phyloP scores from a whole-genome alignment of 2,113 vertebrate species.

The Grallaria varia region DNA sequence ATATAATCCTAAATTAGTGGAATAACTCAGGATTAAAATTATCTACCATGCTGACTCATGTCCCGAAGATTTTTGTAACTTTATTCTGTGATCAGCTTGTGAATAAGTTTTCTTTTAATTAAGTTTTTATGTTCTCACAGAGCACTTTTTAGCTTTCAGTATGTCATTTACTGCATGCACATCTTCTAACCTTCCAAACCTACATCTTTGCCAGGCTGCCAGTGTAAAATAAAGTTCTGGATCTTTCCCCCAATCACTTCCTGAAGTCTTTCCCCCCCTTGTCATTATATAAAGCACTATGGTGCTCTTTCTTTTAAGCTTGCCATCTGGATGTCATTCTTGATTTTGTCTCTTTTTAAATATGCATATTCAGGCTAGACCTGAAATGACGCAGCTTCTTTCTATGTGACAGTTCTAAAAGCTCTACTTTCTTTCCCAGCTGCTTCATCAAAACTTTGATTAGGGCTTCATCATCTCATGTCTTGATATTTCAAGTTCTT shows the following conservation, averaged over 20 bases:
- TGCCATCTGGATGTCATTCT: slow-evolving; percentile 58
- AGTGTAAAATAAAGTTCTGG: slow-evolving; percentile 13
- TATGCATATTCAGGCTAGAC: slow-evolving; percentile 38
- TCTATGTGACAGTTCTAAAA: background rate
- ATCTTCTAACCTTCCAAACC: slow-evolving; percentile 23
- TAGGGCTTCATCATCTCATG: background rate
- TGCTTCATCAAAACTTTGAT: background rate
- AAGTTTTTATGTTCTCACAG: background rate
- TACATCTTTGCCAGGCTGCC: slow-evolving; percentile 49
- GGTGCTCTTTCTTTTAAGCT: slow-evolving; percentile 42
- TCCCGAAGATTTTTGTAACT: background rate
- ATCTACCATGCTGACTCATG: background rate
- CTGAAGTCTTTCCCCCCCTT: background rate
- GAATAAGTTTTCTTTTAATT: slow-evolving; percentile 3
- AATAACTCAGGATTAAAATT: background rate
- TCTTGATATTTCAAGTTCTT: background rate
- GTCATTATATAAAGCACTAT: slow-evolving; percentile 19
- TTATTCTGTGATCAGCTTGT: background rate
- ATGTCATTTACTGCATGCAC: background rate
- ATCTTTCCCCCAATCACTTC: slow-evolving; percentile 44
- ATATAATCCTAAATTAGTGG: background rate
- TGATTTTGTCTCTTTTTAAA: slow-evolving; percentile 48
- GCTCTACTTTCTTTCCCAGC: background rate
- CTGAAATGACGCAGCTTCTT: slow-evolving; percentile 42
- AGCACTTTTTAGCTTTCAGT: slow-evolving; percentile 16